Base-by-base conservation (phyloP, 2,797 vertebrate genomes). In the Acipenser oxyrinchus region DNA sequence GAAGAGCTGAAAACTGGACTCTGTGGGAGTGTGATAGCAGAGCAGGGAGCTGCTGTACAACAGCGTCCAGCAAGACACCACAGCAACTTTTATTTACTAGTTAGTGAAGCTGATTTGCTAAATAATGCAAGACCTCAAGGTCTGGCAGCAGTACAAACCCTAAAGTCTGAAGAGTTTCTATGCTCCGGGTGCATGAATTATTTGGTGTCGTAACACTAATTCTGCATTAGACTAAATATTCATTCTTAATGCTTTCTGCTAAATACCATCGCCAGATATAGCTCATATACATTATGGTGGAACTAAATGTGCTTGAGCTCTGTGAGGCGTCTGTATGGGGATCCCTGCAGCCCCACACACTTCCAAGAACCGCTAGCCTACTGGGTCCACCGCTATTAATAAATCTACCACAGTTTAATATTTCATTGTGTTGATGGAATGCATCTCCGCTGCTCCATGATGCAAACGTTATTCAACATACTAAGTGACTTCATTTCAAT, bases 151-250 rank as follows among this genome's bases (percentile, higher is more conserved):
- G 23, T 3, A 37, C 23, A 37, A 37, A 37, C 23, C 2, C 23
- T 37, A 37, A 37, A 37, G 23, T 37, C 23, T 37, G 23, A 37
- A 37, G 23, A 37, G 23, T 37, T 37, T 37, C 23, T 37, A 37
- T 2, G 4, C 23, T 37, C 49, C 55, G 76, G 73, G 77, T 73
- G 86, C 84, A 90, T 90, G 76, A 90, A 90, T 91, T 77, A 90
- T 90, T 90, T 89, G 81, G 82, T 75, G 76, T 70, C 78, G 81
- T 84, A 89, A 90, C 86, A 87, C 81, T 90, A 87, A 90, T 89
- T 86, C 83, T 84, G 83, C 88, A 87, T 88, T 88, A 92, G 86
- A 86, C 88, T 86, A 87, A 91, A 86, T 88, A 92, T 90, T 90
- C 80, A 89, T 92, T 84, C 84, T 78, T 79, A 85, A 86, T 0